Percentiles rank a stretch among this genome's conserved stretches.
Evolutionary conservation across 2,888 invertebrate species (phyloP).

Genomic region (Cephus sareptanus): DNA sequence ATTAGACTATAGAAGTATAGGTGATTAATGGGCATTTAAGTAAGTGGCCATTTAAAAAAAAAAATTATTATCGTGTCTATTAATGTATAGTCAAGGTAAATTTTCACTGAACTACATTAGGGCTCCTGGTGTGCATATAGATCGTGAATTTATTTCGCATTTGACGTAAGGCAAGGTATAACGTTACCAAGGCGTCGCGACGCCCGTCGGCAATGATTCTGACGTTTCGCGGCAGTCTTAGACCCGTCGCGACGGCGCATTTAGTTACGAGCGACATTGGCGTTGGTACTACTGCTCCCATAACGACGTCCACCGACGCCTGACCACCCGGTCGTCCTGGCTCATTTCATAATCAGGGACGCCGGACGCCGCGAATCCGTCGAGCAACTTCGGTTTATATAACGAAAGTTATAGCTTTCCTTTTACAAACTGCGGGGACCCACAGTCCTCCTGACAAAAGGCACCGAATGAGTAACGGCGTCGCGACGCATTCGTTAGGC

Average conservation of each 20-base stretch:
- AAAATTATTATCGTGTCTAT: no score
- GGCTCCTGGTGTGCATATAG: no score
- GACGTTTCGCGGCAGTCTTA: no score
- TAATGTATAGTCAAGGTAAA: no score
- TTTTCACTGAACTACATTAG: no score
- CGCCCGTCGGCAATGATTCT: not conserved
- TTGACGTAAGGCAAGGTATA: not conserved
- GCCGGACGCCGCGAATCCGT: no score
- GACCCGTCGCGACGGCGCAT: no score
- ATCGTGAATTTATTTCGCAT: not conserved
- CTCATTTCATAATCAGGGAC: not conserved
- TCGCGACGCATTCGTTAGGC: not conserved
- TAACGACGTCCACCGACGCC: not conserved
- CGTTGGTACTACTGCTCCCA: no score
- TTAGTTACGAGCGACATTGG: no score
- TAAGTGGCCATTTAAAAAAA: no score
- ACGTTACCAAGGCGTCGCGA: not conserved
- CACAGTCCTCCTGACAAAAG: not conserved
- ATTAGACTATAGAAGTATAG: no score
- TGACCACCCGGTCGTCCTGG: not conserved
- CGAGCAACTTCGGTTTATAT: not conserved
- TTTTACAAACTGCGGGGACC: not conserved
- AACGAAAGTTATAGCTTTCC: slow-evolving; percentile 1
- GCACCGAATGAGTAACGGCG: not conserved
- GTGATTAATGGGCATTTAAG: no score